Base-by-base conservation (phyloP, 2,113 vertebrate species). In the Tinamus guttatus region DNA sequence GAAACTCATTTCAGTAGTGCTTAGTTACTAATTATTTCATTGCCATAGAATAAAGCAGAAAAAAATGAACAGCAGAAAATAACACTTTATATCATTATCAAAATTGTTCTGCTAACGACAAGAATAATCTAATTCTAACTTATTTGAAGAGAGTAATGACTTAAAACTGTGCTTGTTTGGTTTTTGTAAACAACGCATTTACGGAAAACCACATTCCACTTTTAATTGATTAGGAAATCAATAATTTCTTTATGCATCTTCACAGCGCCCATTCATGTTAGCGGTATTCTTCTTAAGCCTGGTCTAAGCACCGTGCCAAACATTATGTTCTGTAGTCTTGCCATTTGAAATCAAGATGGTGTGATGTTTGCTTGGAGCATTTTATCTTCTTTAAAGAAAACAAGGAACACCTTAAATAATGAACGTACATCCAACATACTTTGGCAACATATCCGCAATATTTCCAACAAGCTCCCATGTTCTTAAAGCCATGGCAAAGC, bases 1-100 rank as follows among this genome's bases (percentile, higher is more conserved):
- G 62, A 87, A 59, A 40, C 18, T 69, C 78, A 85, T 92, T 85
- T 89, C 52, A 90, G 47, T 49, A 75, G 30, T 56, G 28, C 16
- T 82, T 95, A 81, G 69, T 87, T 80, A 49, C 54, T 38, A 94
- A 64, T 91, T 69, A 20, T 80, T 86, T 91, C 49, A 65, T 87
- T 83, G 79, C 15, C 22, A 36, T 4, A 16, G 64, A 77, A 74
- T 80, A 87, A 78, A 91, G 45, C 32, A 74, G 71, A 67, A 94
- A 49, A 49, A 85, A 91, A 74, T n/a, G 7, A 85, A 74, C 14
- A 41, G 27, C 41, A 89, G 68, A 82, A 81, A 85, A 82, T 13
- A 49, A 7, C 13, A 71, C 62, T 60, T 65, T 40, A 20, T 27
- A 22, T 58, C 67, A 80, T 76, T 47, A 83, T 59, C 27, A 91